A percentile compares a stretch with the other conserved stretches of the same genome.
Evolutionary conservation across 2,113 vertebrate genomes (phyloP).

Genomic region (Psophia crepitans): DNA sequence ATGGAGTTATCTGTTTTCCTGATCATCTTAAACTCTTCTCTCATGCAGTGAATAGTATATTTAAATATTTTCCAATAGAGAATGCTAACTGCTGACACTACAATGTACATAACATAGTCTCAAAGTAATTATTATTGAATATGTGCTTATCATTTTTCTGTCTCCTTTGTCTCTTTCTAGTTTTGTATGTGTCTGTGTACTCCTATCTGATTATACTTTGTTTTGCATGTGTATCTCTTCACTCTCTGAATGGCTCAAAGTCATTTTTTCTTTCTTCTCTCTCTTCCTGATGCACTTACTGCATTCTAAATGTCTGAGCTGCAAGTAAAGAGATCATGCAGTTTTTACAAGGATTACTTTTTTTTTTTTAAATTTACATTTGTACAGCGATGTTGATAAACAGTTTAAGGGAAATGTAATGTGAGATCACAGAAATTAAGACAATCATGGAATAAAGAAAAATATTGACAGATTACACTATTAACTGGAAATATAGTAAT

Average conservation of each 20-base stretch:
- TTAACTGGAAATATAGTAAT: not conserved
- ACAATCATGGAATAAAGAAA: not conserved
- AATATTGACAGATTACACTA: rapidly evolving
- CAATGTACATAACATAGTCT: not conserved
- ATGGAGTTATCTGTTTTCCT: not conserved
- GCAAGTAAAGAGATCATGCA: not conserved
- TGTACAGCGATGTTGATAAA: not conserved
- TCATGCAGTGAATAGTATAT: not conserved
- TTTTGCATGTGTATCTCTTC: not conserved
- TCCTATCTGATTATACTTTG: not conserved
- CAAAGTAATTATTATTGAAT: not conserved
- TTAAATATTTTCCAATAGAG: not conserved
- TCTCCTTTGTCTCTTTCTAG: not conserved
- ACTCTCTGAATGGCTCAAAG: not conserved
- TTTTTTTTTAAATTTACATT: not conserved
- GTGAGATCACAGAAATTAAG: not conserved
- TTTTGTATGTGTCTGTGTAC: not conserved
- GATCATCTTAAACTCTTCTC: not conserved
- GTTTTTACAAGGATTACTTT: not conserved
- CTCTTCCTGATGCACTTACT: not conserved
- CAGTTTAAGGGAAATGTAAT: not conserved
- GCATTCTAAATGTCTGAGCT: not conserved
- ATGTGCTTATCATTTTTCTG: not conserved
- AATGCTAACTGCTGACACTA: not conserved
- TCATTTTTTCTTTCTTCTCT: not conserved